phyloP scores from a whole-genome alignment of 2,888 invertebrate species.

The Lasioglossum vierecki region DNA sequence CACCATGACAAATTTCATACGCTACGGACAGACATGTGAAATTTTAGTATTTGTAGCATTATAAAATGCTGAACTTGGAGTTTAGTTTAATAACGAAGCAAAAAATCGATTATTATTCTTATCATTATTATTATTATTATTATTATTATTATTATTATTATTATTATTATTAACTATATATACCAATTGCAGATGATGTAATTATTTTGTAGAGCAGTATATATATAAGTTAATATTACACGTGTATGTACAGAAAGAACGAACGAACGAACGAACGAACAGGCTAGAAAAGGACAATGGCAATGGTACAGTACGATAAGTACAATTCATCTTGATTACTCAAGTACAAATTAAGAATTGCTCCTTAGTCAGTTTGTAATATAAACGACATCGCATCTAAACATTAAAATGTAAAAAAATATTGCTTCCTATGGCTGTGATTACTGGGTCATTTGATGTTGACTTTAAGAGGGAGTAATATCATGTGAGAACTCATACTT shows the following conservation, averaged over 20 bases:
- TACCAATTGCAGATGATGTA: constrained; percentile 50
- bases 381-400: constrained; percentile 63
- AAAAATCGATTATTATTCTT: background rate
- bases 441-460: constrained; percentile 82
- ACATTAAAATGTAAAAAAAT: constrained; percentile 73
- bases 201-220: constrained; percentile 66
- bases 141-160: background rate
- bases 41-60: constrained; percentile 39
- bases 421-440: constrained; percentile 84
- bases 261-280: constrained; percentile 48
- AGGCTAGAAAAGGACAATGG: constrained; percentile 38
- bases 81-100: background rate
- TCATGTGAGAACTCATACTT: constrained; percentile 81
- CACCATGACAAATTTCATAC: constrained; percentile 6
- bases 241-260: constrained; percentile 64
- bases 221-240: constrained; percentile 69
- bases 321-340: constrained; percentile 69
- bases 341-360: constrained; percentile 71
- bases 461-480: constrained; percentile 83
- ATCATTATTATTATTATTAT: background rate
- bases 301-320: constrained; percentile 60
- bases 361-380: constrained; percentile 70
- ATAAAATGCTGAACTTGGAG: constrained; percentile 7
- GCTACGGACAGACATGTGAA: constrained; percentile 1
- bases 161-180: constrained; percentile 25